These are phyloP conservation scores for Eupelmus urozonus DNA, from an alignment of 2,888 invertebrate species.

Conservation along the genomic window DNA sequence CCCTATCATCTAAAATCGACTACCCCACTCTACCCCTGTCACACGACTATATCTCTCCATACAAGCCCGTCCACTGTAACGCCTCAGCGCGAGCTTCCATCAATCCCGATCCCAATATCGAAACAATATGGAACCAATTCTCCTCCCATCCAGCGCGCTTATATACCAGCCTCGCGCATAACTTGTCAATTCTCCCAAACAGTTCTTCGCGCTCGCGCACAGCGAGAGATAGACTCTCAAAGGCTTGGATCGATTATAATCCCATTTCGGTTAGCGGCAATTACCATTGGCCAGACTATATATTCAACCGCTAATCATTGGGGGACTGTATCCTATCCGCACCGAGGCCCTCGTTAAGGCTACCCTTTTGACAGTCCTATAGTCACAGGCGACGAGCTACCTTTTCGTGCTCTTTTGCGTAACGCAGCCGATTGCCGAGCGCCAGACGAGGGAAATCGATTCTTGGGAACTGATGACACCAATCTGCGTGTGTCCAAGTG, in stretches of 20 bases:
- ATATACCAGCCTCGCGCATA: too few relatives aligned
- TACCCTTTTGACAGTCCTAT: too few relatives aligned
- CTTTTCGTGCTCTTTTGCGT: constrained; percentile 17
- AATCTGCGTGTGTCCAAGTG: constrained; percentile 29
- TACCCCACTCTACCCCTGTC: too few relatives aligned
- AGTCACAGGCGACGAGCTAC: background rate
- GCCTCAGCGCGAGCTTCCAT: too few relatives aligned
- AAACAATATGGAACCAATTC: too few relatives aligned
- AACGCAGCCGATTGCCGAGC: background rate
- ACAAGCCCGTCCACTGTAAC: too few relatives aligned
- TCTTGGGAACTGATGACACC: constrained; percentile 47
- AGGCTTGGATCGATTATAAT: constrained; percentile 63
- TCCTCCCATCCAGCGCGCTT: too few relatives aligned
- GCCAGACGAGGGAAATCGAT: constrained; percentile 30
- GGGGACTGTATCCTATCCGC: constrained; percentile 14
- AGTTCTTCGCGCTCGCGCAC: background rate
- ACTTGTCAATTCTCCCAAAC: background rate
- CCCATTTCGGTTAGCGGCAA: constrained; percentile 71
- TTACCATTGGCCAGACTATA: constrained; percentile 61
- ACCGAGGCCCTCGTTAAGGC: too few relatives aligned
- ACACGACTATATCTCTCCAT: too few relatives aligned
- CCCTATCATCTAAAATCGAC: too few relatives aligned
- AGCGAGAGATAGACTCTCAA: constrained; percentile 13
- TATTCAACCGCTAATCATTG: constrained; percentile 73
- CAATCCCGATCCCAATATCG: too few relatives aligned